phyloP scores from a whole-genome alignment of 2,797 vertebrate genomes.

The Notoglanidium macrostoma region DNA sequence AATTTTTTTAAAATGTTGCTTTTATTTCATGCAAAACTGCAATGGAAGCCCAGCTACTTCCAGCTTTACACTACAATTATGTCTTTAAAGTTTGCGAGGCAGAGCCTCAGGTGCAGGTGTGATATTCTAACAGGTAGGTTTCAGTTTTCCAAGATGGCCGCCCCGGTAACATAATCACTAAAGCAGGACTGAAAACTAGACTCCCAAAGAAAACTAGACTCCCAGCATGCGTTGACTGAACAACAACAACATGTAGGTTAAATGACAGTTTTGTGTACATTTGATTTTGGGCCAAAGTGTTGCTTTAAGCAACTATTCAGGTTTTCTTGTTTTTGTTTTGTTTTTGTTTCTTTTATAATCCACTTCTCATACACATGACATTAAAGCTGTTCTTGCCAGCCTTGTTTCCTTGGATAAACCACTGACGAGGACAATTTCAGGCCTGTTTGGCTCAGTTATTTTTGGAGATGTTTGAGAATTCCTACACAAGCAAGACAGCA shows the following conservation, averaged over 20 bases:
- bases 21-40: too few relatives aligned
- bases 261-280: neutral
- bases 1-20: too few relatives aligned
- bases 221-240: neutral
- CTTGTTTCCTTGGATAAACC: constrained; percentile 21
- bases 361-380: neutral
- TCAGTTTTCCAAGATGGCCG: neutral
- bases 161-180: neutral
- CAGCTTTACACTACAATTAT: neutral
- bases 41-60: too few relatives aligned
- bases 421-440: constrained; percentile 21
- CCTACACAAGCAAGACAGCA: neutral
- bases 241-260: neutral
- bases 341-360: neutral
- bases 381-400: neutral
- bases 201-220: neutral
- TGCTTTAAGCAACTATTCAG: neutral
- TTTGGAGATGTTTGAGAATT: constrained; percentile 17
- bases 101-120: neutral
- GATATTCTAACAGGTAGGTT: neutral
- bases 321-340: neutral
- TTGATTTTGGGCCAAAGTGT: neutral
- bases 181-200: too few relatives aligned
- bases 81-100: neutral
- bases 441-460: constrained; percentile 16